These are phyloP conservation scores for Dasyprocta punctata DNA, from an alignment of 2,113 vertebrate species.

Conservation along the genomic window DNA sequence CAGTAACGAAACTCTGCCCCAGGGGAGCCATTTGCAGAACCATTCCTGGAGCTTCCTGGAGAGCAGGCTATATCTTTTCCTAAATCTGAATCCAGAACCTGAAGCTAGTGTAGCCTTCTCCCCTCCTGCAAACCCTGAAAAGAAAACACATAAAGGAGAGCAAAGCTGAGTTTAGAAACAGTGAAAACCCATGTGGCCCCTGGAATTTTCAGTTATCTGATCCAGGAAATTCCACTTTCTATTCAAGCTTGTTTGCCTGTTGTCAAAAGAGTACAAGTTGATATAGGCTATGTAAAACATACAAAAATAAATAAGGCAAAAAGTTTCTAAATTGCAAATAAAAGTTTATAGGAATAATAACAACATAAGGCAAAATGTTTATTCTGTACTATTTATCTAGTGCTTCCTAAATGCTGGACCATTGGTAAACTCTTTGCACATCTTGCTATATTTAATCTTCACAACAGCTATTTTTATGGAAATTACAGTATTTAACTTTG, in stretches of 20 bases:
- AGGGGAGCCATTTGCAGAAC: neutral
- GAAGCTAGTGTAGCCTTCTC: neutral
- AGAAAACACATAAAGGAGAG: neutral
- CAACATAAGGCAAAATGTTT: neutral
- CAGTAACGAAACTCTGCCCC: neutral
- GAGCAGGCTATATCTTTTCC: neutral
- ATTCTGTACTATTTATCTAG: neutral
- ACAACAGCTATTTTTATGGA: slow-evolving; percentile 1
- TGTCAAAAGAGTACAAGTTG: neutral
- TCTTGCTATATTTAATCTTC: neutral
- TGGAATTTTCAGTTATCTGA: neutral
- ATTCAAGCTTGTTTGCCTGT: slow-evolving; percentile 18
- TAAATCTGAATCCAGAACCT: neutral
- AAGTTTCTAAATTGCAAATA: neutral
- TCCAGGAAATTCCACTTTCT: neutral
- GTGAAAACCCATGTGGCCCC: neutral
- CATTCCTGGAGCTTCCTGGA: neutral
- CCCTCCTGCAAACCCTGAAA: neutral
- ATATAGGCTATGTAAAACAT: neutral
- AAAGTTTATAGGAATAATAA: slow-evolving; percentile 10
- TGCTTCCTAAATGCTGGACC: neutral
- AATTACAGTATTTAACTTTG: neutral
- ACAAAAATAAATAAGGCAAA: neutral
- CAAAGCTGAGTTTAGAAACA: neutral
- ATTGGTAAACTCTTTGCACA: neutral